A percentile compares a stretch with the other conserved stretches of the same genome.
These are phyloP conservation scores for Noctua pronuba DNA, from an alignment of 2,888 invertebrate species.

Conservation along the genomic window DNA sequence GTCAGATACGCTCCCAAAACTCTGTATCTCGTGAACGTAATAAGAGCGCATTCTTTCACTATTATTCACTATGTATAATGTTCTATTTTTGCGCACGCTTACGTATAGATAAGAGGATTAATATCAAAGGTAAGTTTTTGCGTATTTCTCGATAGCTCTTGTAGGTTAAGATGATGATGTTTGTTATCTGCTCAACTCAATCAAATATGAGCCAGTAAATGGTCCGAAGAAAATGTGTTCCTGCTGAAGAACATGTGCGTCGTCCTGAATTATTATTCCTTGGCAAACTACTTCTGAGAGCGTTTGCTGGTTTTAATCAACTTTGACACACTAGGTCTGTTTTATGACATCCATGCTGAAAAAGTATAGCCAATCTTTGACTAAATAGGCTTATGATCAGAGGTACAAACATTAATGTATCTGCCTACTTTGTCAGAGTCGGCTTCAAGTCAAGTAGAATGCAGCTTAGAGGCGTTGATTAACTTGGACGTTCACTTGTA, in stretches of 20 bases:
- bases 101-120: constrained; percentile 90
- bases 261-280: not conserved
- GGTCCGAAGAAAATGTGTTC: not conserved
- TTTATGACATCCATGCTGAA: not conserved
- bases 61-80: constrained; percentile 52
- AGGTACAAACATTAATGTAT: not conserved
- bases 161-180: constrained; percentile 13
- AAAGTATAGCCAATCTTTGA: not conserved
- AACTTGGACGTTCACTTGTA: not conserved
- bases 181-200: not conserved
- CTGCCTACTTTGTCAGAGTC: not conserved
- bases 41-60: not conserved
- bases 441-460: too few species aligned
- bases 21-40: not conserved
- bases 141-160: constrained; percentile 23
- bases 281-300: not conserved
- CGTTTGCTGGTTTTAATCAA: not conserved
- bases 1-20: not conserved
- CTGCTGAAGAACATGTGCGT: not conserved
- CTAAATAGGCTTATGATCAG: not conserved
- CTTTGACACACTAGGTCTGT: not conserved
- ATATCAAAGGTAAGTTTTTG: constrained; percentile 90
- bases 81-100: constrained; percentile 77
- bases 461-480: not conserved
- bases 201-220: not conserved